Evolutionary conservation across 2,113 vertebrate genomes (phyloP).

Genomic region (Ariopsis seemanni): DNA sequence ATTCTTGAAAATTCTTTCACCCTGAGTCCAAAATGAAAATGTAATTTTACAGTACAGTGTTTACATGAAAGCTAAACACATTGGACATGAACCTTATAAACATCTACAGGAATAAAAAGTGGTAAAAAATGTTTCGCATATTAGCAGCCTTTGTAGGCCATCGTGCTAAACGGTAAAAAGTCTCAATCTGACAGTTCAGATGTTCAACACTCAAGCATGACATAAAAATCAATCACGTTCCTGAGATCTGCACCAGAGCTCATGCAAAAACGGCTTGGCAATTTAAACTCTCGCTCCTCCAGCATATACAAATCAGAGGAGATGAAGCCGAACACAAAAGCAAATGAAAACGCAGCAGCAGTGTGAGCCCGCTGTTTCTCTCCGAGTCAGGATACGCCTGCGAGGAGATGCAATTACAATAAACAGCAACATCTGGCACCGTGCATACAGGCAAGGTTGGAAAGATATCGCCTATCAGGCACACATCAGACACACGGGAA

Average conservation of each 20-base stretch:
- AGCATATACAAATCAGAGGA: constrained; percentile 5
- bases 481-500: constrained; percentile 47
- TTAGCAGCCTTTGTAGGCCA: neutral
- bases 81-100: neutral
- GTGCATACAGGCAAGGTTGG: constrained; percentile 31
- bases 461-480: constrained; percentile 36
- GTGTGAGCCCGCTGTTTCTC: constrained; percentile 18
- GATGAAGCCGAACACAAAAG: constrained; percentile 28
- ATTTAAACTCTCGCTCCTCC: neutral
- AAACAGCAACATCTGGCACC: constrained; percentile 47
- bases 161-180: neutral
- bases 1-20: neutral
- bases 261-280: constrained; percentile 1
- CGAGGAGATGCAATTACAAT: constrained; percentile 40
- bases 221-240: neutral
- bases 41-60: neutral
- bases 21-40: neutral
- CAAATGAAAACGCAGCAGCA: constrained; percentile 29
- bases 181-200: constrained; percentile 52
- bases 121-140: neutral
- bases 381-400: constrained; percentile 26
- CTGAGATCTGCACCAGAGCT: constrained; percentile 24
- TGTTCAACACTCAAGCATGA: constrained; percentile 40
- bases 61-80: neutral
- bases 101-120: neutral